phyloP scores from a whole-genome alignment of 2,797 vertebrate species.

The Babyrousa celebensis region DNA sequence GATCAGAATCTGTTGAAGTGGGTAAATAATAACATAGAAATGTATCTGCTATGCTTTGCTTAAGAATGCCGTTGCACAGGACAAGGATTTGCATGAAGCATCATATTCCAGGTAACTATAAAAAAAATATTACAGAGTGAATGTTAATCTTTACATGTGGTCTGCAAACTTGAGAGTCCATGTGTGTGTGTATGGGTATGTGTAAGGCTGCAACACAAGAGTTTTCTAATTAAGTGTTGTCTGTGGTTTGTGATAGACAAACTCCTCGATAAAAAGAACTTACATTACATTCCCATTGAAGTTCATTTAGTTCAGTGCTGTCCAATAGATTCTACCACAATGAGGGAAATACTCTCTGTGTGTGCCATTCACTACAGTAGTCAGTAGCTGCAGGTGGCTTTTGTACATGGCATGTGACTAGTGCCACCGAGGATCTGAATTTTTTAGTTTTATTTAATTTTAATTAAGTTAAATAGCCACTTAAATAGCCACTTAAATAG shows the following conservation, averaged over 20 bases:
- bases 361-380: not conserved
- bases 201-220: not conserved
- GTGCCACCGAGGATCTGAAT: not conserved
- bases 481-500: not conserved
- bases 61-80: not conserved
- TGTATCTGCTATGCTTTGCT: not conserved
- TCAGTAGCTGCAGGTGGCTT: not conserved
- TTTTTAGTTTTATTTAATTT: conserved; percentile 29
- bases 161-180: not conserved
- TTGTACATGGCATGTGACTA: not conserved
- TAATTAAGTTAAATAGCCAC: conserved; percentile 3
- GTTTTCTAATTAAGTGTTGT: conserved; percentile 24
- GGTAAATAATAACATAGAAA: not conserved
- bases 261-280: not conserved
- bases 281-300: not conserved
- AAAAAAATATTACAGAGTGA: not conserved
- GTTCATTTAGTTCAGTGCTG: not conserved
- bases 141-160: not conserved
- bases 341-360: not conserved
- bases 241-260: not conserved
- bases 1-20: conserved; percentile 67
- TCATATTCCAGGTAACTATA: not conserved
- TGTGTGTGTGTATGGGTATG: not conserved
- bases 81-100: not conserved
- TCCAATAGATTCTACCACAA: not conserved